Percentiles rank a stretch among this genome's conserved stretches.
Evolutionary conservation across 2,113 vertebrate species (phyloP).

Genomic region (Morone chrysops): DNA sequence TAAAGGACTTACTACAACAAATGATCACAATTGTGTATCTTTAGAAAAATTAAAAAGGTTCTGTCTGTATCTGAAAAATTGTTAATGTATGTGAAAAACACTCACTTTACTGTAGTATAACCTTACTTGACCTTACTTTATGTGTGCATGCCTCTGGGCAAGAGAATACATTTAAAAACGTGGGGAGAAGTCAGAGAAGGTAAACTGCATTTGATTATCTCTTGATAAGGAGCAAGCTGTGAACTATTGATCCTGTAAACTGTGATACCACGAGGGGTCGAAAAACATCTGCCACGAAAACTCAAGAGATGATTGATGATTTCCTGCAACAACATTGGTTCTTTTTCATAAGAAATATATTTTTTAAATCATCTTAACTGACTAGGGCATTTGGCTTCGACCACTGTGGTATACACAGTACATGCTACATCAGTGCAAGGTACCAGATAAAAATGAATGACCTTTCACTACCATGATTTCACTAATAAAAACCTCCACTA

Average conservation of each 20-base stretch:
- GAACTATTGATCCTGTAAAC: conserved; percentile 44
- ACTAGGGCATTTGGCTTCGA: not conserved
- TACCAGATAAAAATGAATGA: conserved; percentile 39
- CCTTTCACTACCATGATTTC: conserved; percentile 52
- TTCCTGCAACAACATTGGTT: conserved; percentile 9
- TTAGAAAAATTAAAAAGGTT: conserved; percentile 4
- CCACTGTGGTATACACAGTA: not conserved
- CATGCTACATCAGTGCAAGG: not conserved
- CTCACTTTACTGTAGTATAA: conserved; percentile 5
- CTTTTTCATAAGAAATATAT: not conserved
- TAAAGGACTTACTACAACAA: not conserved
- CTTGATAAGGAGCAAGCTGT: conserved; percentile 45
- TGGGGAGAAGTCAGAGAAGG: conserved; percentile 1
- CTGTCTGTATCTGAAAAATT: conserved; percentile 8
- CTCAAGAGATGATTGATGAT: conserved; percentile 23
- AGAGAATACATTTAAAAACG: conserved; percentile 38
- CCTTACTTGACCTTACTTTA: conserved; percentile 28
- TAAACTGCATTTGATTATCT: conserved; percentile 32
- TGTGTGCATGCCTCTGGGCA: conserved; percentile 13
- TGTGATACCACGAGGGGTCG: conserved; percentile 22
- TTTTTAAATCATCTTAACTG: not conserved
- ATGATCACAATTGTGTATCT: not conserved
- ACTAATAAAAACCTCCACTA: conserved; percentile 57
- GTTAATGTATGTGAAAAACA: conserved; percentile 18
- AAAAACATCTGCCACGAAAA: conserved; percentile 20